A percentile compares a stretch with the other conserved stretches of the same genome.
Conservation (phyloP, 1,140 invertebrate species). For the Coelopa frigida region DNA sequence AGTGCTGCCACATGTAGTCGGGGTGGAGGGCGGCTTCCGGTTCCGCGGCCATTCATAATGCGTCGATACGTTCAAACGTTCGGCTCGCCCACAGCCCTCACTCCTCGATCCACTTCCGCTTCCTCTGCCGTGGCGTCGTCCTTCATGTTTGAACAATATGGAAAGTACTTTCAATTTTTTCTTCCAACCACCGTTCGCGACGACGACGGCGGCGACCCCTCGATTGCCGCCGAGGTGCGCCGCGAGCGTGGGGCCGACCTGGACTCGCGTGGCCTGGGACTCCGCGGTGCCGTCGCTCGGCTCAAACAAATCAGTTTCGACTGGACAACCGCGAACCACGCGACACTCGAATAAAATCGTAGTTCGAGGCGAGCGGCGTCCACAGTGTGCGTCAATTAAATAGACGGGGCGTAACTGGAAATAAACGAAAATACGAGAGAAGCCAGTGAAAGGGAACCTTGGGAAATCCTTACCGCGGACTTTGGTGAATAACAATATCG, state of each 20-base stretch:
- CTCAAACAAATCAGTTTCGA: conserved; percentile 42
- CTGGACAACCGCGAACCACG: conserved; percentile 39
- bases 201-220: neutral
- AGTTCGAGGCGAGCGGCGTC: neutral
- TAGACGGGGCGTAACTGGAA: neutral
- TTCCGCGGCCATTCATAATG: conserved; percentile 41
- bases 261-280: too few relatives aligned
- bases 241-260: too few relatives aligned
- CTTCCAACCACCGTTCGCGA: too few relatives aligned
- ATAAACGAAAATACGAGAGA: too few relatives aligned
- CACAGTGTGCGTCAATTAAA: neutral
- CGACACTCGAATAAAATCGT: conserved; percentile 27
- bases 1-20: neutral
- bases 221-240: too few relatives aligned
- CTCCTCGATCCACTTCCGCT: too few relatives aligned
- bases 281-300: conserved; percentile 30
- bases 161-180: too few relatives aligned
- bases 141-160: conserved; percentile 9
- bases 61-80: conserved; percentile 43
- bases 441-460: neutral
- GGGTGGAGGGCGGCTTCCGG: neutral
- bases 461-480: neutral
- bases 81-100: neutral
- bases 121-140: conserved; percentile 19
- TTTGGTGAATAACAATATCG: conserved; percentile 4